Conservation (phyloP, 2,888 invertebrate genomes). For the Camptogramma bilineatum region DNA sequence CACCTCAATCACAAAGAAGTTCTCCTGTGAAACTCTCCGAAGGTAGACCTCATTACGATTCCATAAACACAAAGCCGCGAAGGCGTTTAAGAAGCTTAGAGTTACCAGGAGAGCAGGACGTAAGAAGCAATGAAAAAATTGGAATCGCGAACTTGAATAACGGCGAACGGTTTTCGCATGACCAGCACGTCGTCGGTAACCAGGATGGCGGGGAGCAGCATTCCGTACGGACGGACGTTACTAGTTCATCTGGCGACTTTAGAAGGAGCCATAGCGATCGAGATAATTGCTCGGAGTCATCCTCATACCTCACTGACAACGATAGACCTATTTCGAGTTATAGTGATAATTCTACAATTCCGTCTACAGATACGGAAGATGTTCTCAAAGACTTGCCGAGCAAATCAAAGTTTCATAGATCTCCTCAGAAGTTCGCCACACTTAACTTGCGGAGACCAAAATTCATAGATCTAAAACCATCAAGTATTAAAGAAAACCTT, state of each 20-base stretch:
- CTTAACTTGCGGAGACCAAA: constrained; percentile 79
- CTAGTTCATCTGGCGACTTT: constrained; percentile 74
- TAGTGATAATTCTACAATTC: constrained; percentile 81
- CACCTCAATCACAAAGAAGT: constrained; percentile 70
- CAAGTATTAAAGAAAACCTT: constrained; percentile 64
- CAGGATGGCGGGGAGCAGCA: constrained; percentile 77
- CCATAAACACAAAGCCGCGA: constrained; percentile 80
- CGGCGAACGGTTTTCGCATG: constrained; percentile 73
- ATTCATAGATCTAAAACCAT: constrained; percentile 75
- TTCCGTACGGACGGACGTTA: constrained; percentile 77
- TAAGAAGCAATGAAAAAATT: constrained; percentile 67
- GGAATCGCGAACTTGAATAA: constrained; percentile 69
- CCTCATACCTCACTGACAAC: constrained; percentile 80
- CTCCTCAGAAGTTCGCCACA: constrained; percentile 82
- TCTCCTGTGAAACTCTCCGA: constrained; percentile 71
- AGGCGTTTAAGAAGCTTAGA: constrained; percentile 79
- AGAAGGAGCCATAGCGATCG: constrained; percentile 81
- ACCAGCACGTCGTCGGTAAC: constrained; percentile 67
- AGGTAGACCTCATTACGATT: constrained; percentile 75
- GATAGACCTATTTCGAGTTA: constrained; percentile 82
- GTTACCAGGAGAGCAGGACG: constrained; percentile 64
- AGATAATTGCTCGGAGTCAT: constrained; percentile 83
- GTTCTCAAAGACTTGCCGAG: constrained; percentile 79
- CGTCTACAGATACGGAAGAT: constrained; percentile 81
- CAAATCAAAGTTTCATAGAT: constrained; percentile 79